Conservation (phyloP, 1,140 invertebrate species). For the Drosophila paulistorum region DNA sequence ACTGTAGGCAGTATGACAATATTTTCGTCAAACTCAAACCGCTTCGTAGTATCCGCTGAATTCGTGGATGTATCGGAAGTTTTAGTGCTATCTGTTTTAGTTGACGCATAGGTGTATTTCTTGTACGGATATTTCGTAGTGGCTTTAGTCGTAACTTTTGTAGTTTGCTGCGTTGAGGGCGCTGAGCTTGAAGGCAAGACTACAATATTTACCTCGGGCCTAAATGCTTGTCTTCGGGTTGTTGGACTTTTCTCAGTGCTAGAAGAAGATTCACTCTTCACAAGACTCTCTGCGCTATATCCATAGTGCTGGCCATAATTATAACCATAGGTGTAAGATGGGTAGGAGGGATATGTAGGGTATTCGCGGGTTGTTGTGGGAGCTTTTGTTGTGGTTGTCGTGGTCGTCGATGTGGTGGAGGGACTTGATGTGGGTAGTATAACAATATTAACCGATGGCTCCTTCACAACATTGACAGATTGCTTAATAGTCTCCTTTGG, state of each 20-base stretch:
- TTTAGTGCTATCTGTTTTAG: conserved; percentile 7
- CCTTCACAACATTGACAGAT: neutral
- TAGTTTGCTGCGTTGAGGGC: neutral
- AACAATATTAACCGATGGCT: conserved; percentile 25
- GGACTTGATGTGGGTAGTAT: conserved; percentile 16
- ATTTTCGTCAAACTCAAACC: conserved; percentile 10
- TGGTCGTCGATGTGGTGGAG: neutral
- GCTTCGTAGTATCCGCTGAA: neutral
- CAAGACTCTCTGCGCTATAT: neutral
- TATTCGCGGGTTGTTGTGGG: conserved; percentile 17
- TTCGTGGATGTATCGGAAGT: neutral
- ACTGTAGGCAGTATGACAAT: conserved; percentile 34
- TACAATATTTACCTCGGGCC: neutral
- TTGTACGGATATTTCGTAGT: conserved; percentile 32
- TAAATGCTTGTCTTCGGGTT: conserved; percentile 12
- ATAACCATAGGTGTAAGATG: conserved; percentile 30
- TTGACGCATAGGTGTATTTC: conserved; percentile 15
- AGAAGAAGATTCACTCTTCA: conserved; percentile 11
- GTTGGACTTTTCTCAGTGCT: neutral
- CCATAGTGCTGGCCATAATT: neutral
- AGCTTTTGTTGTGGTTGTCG: conserved; percentile 5
- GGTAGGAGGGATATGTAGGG: conserved; percentile 27
- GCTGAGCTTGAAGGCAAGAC: neutral
- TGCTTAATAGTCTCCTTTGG: neutral
- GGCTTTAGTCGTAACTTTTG: neutral